Evolutionary conservation across 2,113 vertebrate genomes (phyloP), one percentile per base, ranked within the genome.

Genomic region (Zapornia atra): DNA sequence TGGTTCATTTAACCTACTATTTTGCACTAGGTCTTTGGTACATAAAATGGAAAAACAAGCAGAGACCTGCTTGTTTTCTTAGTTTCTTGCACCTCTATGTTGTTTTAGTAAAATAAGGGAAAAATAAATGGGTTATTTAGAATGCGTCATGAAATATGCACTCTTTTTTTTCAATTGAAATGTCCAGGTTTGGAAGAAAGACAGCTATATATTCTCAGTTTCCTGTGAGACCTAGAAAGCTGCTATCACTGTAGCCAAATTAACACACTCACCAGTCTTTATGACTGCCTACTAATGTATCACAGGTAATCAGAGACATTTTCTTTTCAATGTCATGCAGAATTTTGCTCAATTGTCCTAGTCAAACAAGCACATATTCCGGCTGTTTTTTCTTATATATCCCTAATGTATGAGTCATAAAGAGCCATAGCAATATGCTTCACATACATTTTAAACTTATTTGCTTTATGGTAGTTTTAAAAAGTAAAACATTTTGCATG

Each of bases 351-450:
- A 76, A 3, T 40, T 2, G 0, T 64, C 26, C 10, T 69, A 53
- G 15, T 69, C 2, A 48, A 53, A 40, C 1, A 11, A 1, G 6
- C 2, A 44, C 18, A 26, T 3, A 68, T 56, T 10, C n/a, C 3
- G 11, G 8, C 3, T 31, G 1, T 1, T 20, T 83, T 54, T 71
- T 65, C 12, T 72, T 53, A 54, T 10, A 12, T 84, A 18, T 17
- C 5, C 5, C 6, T 18, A 26, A 26, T 40, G 56, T 24, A 26
- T 38, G 59, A 76, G 3, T 3, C 5, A 36, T 24, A n/a, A 50
- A 84, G 60, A 83, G 4, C 4, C 60, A 61, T 6, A 12, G 9
- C 9, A 71, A 71, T 31, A 54, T 29, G 6, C 17, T 82, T 65
- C 51, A 66, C 4, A 11, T 66, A 7, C 8, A 22, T 79, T 75